These are phyloP conservation scores for Furcifer pardalis DNA, from an alignment of 2,797 vertebrate genomes.

Conservation along the genomic window DNA sequence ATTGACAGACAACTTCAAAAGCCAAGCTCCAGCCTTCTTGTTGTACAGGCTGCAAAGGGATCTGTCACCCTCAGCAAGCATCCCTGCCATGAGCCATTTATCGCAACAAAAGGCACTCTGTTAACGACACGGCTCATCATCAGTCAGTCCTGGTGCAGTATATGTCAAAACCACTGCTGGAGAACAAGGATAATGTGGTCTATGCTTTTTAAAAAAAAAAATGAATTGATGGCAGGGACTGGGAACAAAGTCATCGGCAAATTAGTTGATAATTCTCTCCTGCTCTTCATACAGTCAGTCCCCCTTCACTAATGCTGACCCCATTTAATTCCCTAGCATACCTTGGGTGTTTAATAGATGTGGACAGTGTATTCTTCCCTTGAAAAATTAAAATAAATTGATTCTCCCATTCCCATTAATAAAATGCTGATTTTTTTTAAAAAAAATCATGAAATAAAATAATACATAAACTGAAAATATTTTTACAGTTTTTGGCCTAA, in stretches of 20 bases:
- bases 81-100: slow-evolving; percentile 67
- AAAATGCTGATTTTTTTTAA: slow-evolving; percentile 6
- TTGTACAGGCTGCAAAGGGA: slow-evolving; percentile 45
- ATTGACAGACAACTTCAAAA: slow-evolving; percentile 61
- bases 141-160: slow-evolving; percentile 57
- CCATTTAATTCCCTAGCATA: not conserved
- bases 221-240: slow-evolving; percentile 49
- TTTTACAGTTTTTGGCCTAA: not conserved
- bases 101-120: slow-evolving; percentile 53
- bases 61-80: slow-evolving; percentile 43
- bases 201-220: slow-evolving; percentile 53
- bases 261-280: slow-evolving; percentile 43
- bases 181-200: slow-evolving; percentile 62
- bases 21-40: slow-evolving; percentile 43
- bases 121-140: slow-evolving; percentile 58
- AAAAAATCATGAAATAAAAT: not conserved
- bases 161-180: slow-evolving; percentile 64
- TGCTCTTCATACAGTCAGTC: slow-evolving; percentile 26
- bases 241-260: slow-evolving; percentile 51
- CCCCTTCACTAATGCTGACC: not conserved
- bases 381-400: slow-evolving; percentile 23
- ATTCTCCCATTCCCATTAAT: not conserved
- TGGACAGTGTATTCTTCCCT: slow-evolving; percentile 19
- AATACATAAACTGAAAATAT: slow-evolving; percentile 17
- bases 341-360: not conserved